Evolutionary conservation across 2,888 invertebrate genomes (phyloP).

Genomic region (Glaucopsyche alexis): DNA sequence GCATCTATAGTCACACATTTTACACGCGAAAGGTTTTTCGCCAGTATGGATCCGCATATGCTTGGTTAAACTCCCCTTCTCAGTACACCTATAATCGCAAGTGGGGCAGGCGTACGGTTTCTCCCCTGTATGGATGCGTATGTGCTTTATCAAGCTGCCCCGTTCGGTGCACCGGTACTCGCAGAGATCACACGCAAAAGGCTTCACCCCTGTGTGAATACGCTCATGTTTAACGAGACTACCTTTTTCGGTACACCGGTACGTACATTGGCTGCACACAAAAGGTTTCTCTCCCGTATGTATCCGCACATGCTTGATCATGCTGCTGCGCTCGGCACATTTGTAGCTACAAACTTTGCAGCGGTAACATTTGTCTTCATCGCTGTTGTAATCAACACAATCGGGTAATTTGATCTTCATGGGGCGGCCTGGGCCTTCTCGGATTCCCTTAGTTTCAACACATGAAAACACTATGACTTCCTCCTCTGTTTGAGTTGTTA

Average conservation of each 20-base stretch:
- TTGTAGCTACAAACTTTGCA: constrained; percentile 27
- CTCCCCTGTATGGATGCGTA: constrained; percentile 33
- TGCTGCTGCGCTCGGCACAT: constrained; percentile 31
- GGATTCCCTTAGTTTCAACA: neutral
- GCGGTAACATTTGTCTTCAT: constrained; percentile 27
- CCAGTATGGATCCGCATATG: constrained; percentile 29
- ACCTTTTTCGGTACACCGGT: constrained; percentile 28
- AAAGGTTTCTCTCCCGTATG: constrained; percentile 29
- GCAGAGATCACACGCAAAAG: constrained; percentile 34
- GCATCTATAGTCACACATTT: constrained; percentile 24
- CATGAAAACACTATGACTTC: constrained; percentile 28
- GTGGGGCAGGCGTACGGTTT: constrained; percentile 33
- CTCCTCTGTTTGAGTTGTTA: constrained; percentile 14
- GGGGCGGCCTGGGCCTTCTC: neutral
- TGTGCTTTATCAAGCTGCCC: constrained; percentile 32
- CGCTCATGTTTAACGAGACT: constrained; percentile 31
- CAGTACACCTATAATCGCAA: constrained; percentile 35
- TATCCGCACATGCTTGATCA: constrained; percentile 28
- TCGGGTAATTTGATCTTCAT: constrained; percentile 16
- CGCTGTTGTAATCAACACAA: constrained; percentile 17
- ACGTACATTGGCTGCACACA: constrained; percentile 22
- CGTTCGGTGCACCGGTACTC: constrained; percentile 33
- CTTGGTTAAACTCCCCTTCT: constrained; percentile 29
- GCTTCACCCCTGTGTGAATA: constrained; percentile 34
- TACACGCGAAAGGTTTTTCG: constrained; percentile 21